Evolutionary conservation across 2,797 vertebrate species (phyloP).

Genomic region (Thamnophis elegans): DNA sequence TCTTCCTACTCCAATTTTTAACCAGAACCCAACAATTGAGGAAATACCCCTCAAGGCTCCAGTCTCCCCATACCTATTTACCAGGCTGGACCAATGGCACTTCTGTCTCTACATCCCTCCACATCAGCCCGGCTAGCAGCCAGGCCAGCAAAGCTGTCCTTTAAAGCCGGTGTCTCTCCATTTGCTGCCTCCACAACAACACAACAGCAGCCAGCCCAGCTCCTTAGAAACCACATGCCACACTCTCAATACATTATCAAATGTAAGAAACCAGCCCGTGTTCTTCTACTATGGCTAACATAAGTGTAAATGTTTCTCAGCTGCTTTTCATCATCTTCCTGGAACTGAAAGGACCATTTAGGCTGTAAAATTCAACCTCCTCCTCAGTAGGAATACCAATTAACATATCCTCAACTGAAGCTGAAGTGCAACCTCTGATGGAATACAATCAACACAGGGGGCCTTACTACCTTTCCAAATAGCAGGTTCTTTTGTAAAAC

Average conservation of each 20-base stretch:
- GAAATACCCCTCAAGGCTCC: background rate
- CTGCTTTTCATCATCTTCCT: background rate
- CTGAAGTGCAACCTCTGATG: background rate
- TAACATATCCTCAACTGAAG: background rate
- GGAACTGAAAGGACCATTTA: background rate
- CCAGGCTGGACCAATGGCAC: background rate
- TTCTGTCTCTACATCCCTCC: background rate
- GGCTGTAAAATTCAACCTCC: background rate
- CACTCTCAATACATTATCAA: background rate
- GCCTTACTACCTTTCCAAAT: background rate
- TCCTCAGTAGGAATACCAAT: background rate
- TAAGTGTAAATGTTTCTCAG: slow-evolving; percentile 41
- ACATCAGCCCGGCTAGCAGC: background rate
- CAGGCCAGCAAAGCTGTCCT: background rate
- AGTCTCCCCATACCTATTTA: background rate
- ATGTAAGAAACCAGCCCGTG: background rate
- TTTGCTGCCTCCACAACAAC: background rate
- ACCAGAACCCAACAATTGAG: background rate
- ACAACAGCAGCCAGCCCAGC: background rate
- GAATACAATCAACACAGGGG: background rate
- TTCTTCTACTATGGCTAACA: slow-evolving; percentile 1
- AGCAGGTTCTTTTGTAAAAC: background rate
- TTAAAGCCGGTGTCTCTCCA: background rate
- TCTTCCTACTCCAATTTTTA: background rate
- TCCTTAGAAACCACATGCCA: background rate